Base-by-base conservation (phyloP, 2,888 invertebrate genomes). In the Apomyelois bistriatella region DNA sequence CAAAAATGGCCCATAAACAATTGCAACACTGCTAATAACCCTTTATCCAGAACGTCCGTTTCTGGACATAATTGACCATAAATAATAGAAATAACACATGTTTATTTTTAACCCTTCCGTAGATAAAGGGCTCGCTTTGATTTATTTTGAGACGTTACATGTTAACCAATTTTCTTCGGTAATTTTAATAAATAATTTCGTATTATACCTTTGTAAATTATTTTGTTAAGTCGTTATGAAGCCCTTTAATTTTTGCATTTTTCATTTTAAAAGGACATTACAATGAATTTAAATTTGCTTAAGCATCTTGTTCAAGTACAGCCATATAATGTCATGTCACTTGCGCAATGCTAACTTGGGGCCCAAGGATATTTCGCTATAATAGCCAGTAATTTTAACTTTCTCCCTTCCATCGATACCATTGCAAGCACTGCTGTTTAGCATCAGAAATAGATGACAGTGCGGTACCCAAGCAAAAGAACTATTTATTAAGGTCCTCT, bases 51-150 rank as follows among this genome's bases (percentile, higher is more conserved):
- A 63, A 72, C 59, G 76, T 76, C 76, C 79, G 66, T 82, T 79
- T 68, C 70, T 68, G 72, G 79, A 82, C 82, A 84, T 89, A 89
- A 89, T 88, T 89, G 85, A 85, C 85, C 88, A 88, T 88, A 87
- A 87, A 89, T 88, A 87, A 86, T 70, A 71, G 41, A 74, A 71
- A 83, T 81, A 79, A 87, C 85, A 85, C 74, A 78, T 86, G 85
- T 88, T 80, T 74, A 74, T 77, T 76, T n/a, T 72, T 69, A 72
- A 72, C 75, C 78, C 74, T 61, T 68, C 55, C 64, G 61, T 62
- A 65, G 62, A 69, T 16, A 70, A 70, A 62, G 65, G 75, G 77
- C 68, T 65, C 64, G 64, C 58, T 32, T 46, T 46, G 46, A 61
- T 58, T 58, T 54, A 54, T 56, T 62, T 59, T 58, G n/a, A 60